phyloP scores from a whole-genome alignment of 2,888 invertebrate species.

The Eupithecia exiguata region DNA sequence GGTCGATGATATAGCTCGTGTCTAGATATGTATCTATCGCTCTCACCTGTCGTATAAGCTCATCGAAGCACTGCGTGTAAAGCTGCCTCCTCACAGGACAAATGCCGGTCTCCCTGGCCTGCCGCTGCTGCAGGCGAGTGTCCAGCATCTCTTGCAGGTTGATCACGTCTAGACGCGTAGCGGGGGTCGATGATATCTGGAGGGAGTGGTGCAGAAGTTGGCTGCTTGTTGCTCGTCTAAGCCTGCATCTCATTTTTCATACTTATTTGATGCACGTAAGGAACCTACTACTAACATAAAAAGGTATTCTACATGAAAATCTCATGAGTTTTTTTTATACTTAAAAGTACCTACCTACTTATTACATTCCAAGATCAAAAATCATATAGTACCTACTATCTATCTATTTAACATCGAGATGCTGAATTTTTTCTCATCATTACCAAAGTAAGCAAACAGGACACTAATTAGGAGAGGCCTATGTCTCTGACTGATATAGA shows the following conservation, averaged over 20 bases:
- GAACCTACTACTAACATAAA: background rate
- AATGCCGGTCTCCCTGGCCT: constrained; percentile 98
- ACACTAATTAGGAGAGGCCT: too few species aligned
- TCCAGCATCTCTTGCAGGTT: constrained; percentile 98
- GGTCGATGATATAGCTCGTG: too few species aligned
- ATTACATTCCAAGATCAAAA: too few species aligned
- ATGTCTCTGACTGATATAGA: too few species aligned
- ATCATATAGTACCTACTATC: too few species aligned
- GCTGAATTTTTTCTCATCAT: too few species aligned
- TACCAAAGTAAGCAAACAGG: too few species aligned
- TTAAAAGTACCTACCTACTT: too few species aligned
- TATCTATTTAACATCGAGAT: too few species aligned
- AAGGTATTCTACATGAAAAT: too few species aligned
- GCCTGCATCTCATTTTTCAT: background rate
- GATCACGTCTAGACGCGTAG: constrained; percentile 97
- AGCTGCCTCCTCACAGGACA: constrained; percentile 96
- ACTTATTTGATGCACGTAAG: background rate
- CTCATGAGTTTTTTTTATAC: background rate
- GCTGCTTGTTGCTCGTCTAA: background rate
- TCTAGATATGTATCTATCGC: too few species aligned
- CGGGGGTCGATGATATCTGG: constrained; percentile 97
- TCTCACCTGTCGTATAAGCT: constrained; percentile 80
- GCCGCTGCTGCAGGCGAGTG: constrained; percentile 93
- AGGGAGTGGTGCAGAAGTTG: background rate
- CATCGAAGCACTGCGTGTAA: constrained; percentile 97